A percentile compares a stretch with the other conserved stretches of the same genome.
phyloP scores from a whole-genome alignment of 2,888 invertebrate species.

The Ischnura elegans region DNA sequence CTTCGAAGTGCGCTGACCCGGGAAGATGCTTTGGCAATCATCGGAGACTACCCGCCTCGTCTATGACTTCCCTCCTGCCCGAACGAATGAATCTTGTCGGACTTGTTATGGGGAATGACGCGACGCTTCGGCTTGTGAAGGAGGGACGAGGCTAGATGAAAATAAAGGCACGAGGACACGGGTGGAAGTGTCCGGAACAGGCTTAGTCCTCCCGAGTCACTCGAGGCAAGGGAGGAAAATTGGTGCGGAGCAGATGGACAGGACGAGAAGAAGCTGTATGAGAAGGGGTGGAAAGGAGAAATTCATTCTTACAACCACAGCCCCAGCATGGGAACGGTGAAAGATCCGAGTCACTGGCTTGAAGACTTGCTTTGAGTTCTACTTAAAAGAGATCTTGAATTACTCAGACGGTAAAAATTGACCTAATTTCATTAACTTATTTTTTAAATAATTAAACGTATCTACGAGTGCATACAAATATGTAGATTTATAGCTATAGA shows the following conservation, averaged over 20 bases:
- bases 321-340: too few relatives aligned
- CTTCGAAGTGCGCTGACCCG: conserved; percentile 4
- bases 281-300: not conserved
- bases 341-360: too few relatives aligned
- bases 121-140: not conserved
- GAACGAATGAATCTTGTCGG: not conserved
- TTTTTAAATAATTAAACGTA: too few relatives aligned
- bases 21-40: conserved; percentile 31
- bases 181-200: not conserved
- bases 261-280: not conserved
- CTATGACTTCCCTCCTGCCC: not conserved
- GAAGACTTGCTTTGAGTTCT: too few relatives aligned
- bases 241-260: not conserved
- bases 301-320: too few relatives aligned
- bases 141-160: not conserved
- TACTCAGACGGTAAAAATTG: too few relatives aligned
- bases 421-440: too few relatives aligned
- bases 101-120: not conserved
- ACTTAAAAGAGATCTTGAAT: too few relatives aligned
- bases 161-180: not conserved
- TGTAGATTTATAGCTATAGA: too few relatives aligned
- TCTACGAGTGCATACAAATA: too few relatives aligned
- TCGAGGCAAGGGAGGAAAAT: not conserved
- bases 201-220: not conserved
- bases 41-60: not conserved